These are phyloP conservation scores for Eupithecia exiguata DNA, from an alignment of 2,888 invertebrate genomes.

Conservation along the genomic window DNA sequence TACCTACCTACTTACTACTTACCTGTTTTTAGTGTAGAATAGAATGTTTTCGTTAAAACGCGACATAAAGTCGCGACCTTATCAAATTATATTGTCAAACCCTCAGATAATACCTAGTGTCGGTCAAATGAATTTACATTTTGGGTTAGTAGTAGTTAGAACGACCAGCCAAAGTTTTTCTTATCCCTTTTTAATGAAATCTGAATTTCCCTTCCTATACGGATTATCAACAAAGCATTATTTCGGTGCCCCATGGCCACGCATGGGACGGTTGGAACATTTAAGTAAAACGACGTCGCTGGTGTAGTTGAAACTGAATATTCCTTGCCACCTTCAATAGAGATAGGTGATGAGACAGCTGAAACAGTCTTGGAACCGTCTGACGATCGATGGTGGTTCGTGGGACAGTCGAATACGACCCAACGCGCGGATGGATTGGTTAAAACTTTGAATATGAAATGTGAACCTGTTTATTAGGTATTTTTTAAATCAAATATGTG, in stretches of 20 bases:
- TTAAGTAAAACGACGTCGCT: not conserved
- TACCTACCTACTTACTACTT: too few relatives aligned
- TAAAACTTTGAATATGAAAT: too few relatives aligned
- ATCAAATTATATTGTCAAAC: conserved; percentile 20
- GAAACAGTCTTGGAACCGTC: not conserved
- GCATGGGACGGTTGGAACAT: not conserved
- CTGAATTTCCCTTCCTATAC: not conserved
- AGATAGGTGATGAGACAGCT: not conserved
- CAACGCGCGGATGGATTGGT: not conserved
- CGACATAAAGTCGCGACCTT: conserved; percentile 12
- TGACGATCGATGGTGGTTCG: not conserved
- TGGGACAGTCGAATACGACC: not conserved
- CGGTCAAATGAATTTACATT: conserved; percentile 64
- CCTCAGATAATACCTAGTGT: conserved; percentile 50
- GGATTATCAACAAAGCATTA: not conserved
- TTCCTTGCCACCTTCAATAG: not conserved
- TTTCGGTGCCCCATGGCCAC: not conserved
- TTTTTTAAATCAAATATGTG: too few relatives aligned
- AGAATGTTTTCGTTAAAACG: too few relatives aligned
- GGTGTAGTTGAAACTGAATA: not conserved
- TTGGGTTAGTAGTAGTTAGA: conserved; percentile 47
- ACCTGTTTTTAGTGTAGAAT: too few relatives aligned
- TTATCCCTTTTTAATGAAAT: conserved; percentile 14
- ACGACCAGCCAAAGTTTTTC: conserved; percentile 26
- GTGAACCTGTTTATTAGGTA: too few relatives aligned